Evolutionary conservation across 2,888 invertebrate species (phyloP).

Genomic region (Amblyjoppa proteus): DNA sequence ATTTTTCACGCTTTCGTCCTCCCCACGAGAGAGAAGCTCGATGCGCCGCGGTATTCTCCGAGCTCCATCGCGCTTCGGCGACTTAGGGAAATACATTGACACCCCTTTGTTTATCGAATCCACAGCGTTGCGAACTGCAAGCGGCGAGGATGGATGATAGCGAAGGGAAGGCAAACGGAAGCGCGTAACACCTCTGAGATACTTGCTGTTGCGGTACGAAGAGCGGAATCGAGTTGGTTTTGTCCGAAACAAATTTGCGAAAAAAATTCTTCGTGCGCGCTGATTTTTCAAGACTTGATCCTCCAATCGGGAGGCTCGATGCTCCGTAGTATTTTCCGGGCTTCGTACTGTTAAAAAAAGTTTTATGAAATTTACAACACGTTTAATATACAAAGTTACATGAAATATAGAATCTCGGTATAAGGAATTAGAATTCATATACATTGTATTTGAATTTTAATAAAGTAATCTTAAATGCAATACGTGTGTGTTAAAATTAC

Average conservation of each 20-base stretch:
- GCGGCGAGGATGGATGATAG: constrained; percentile 30
- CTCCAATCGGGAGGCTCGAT: too few relatives aligned
- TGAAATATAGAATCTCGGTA: too few relatives aligned
- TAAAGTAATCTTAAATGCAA: too few relatives aligned
- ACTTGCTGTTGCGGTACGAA: constrained; percentile 25
- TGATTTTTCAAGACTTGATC: too few relatives aligned
- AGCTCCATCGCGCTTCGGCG: constrained; percentile 35
- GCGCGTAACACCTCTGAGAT: constrained; percentile 16
- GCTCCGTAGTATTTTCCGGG: too few relatives aligned
- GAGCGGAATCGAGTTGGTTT: constrained; percentile 32
- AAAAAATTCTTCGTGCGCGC: too few relatives aligned
- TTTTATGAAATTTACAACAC: too few relatives aligned
- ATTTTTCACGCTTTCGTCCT: constrained; percentile 13
- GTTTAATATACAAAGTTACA: too few relatives aligned
- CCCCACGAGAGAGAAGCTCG: constrained; percentile 5
- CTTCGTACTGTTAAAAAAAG: too few relatives aligned
- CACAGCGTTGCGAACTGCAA: constrained; percentile 2
- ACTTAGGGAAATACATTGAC: constrained; percentile 65
- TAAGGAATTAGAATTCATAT: too few relatives aligned
- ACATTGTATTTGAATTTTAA: too few relatives aligned
- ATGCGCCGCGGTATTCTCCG: constrained; percentile 17
- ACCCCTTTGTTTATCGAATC: constrained; percentile 65
- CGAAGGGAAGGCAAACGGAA: constrained; percentile 23
- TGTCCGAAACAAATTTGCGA: background rate
- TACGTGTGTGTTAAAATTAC: too few relatives aligned